Percentiles rank a stretch among this genome's conserved stretches.
phyloP scores from a whole-genome alignment of 1,140 invertebrate genomes.

The Cyclina sinensis region DNA sequence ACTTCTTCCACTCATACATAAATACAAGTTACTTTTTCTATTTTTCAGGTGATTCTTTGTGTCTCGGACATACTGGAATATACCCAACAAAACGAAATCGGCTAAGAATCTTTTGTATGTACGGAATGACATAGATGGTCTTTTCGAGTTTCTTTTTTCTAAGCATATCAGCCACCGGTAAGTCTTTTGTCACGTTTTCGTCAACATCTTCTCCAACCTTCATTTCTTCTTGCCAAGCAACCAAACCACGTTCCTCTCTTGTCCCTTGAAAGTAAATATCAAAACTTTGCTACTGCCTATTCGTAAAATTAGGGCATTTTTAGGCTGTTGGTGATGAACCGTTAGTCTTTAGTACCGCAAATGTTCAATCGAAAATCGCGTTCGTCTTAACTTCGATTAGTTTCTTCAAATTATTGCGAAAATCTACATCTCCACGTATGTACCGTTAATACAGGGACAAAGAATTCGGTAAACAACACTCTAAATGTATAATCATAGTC shows the following conservation, averaged over 20 bases:
- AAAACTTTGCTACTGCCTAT: too few species aligned
- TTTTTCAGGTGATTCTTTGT: background rate
- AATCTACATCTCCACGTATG: too few species aligned
- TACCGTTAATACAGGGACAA: too few species aligned
- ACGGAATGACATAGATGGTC: conserved; percentile 41
- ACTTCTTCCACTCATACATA: too few species aligned
- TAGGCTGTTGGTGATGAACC: too few species aligned
- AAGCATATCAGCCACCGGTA: background rate
- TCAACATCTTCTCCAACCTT: background rate
- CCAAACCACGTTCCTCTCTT: conserved; percentile 39
- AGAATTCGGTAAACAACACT: too few species aligned
- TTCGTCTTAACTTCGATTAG: background rate
- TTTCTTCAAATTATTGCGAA: too few species aligned
- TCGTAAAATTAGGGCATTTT: too few species aligned
- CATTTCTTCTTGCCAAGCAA: conserved; percentile 41
- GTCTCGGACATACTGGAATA: conserved; percentile 42
- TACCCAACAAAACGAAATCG: background rate
- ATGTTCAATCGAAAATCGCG: background rate
- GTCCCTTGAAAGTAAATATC: background rate
- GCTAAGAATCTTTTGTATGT: background rate
- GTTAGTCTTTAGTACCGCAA: background rate
- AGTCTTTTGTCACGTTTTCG: background rate
- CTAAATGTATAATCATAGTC: too few species aligned
- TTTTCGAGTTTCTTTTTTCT: background rate
- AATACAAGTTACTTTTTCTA: too few species aligned